Conservation (phyloP, 2,797 vertebrate genomes). For the Chanos chanos region DNA sequence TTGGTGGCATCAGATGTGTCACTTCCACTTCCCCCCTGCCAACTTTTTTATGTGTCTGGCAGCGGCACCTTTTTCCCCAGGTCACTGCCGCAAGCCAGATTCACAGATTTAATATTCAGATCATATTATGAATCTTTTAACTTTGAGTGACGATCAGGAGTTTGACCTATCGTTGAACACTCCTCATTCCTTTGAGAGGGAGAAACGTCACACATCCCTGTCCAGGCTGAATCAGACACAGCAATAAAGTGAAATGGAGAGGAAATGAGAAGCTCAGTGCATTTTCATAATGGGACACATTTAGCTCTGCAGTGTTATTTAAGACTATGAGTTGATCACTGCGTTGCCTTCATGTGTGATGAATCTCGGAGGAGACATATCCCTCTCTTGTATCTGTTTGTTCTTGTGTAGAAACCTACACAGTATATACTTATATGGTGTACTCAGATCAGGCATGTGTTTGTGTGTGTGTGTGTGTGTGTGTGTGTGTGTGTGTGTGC, state of each 20-base stretch:
- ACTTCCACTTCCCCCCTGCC: constrained; percentile 65
- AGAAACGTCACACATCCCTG: too few species aligned
- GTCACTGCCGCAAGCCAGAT: constrained; percentile 59
- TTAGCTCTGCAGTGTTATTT: too few species aligned
- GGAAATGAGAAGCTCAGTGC: too few species aligned
- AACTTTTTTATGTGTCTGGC: constrained; percentile 52
- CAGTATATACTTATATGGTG: neutral
- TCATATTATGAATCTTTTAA: constrained; percentile 67
- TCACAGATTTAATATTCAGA: constrained; percentile 68
- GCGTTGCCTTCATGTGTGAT: too few species aligned
- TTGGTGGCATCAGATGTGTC: constrained; percentile 61
- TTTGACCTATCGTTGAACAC: too few species aligned
- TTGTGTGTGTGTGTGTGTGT: constrained; percentile 7
- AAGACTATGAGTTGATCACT: too few species aligned
- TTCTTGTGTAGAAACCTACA: constrained; percentile 17
- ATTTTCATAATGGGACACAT: too few species aligned
- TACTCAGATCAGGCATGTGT: constrained; percentile 3
- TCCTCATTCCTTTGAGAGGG: too few species aligned
- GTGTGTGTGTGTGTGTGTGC: constrained; percentile 10
- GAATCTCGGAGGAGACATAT: too few species aligned
- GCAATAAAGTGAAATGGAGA: too few species aligned
- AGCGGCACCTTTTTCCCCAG: constrained; percentile 57
- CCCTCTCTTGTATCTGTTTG: neutral
- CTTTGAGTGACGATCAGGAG: constrained; percentile 29
- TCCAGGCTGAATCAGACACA: too few species aligned